These are phyloP conservation scores for Oreamnos americanus DNA, from an alignment of 2,113 vertebrate species.

Conservation along the genomic window DNA sequence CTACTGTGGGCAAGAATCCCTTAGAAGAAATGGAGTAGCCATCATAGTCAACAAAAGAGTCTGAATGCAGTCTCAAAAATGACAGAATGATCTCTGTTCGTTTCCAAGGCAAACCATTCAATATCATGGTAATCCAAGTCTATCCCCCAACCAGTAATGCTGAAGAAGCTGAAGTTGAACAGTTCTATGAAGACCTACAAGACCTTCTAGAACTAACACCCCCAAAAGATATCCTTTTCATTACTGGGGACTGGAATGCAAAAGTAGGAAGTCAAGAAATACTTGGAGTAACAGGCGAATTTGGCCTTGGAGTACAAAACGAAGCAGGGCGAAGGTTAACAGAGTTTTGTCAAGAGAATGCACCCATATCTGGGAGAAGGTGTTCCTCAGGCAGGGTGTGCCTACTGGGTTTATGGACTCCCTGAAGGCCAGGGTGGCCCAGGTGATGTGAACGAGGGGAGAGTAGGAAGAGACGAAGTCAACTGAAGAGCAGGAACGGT, in stretches of 20 bases:
- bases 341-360: background rate
- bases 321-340: background rate
- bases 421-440: background rate
- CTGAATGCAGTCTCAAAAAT: background rate
- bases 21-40: background rate
- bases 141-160: background rate
- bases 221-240: background rate
- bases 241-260: background rate
- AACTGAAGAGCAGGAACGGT: background rate
- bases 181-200: background rate
- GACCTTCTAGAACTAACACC: background rate
- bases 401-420: background rate
- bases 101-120: background rate
- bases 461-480: background rate
- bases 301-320: background rate
- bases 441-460: background rate
- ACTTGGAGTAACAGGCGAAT: background rate
- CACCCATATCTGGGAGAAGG: background rate
- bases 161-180: background rate
- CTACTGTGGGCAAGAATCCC: background rate
- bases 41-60: background rate
- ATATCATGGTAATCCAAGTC: background rate
- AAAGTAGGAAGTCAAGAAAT: background rate
- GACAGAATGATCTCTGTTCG: background rate
- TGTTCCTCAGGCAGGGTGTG: background rate